Base-by-base conservation (phyloP, 2,888 invertebrate species). In the Euclidia mi region DNA sequence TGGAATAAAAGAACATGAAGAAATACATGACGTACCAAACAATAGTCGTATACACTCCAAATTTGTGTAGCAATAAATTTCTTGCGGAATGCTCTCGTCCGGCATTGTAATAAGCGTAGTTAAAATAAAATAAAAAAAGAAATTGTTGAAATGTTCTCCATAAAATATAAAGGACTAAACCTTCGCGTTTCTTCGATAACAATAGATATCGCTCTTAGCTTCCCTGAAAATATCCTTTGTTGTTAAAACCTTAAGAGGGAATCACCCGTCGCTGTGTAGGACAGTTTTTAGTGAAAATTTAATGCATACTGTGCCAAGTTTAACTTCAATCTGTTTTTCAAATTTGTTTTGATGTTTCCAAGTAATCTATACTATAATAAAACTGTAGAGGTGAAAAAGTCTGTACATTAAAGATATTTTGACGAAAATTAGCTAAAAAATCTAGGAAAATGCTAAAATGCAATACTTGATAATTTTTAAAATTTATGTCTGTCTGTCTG, bases 101-200 rank as follows among this genome's bases (percentile, higher is more conserved):
- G 44, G 61, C 65, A 69, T 73, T 71, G 71, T 61, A 62, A 68
- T 68, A 71, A 65, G 52, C 63, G 46, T 32, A 25, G 35, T 41
- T 50, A 63, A 70, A 63, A 72, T 57, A 53, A 57, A 68, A 56
- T n/a, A 50, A 67, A 52, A 67, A 46, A 51, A 53, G 57, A 78
- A 79, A 80, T 75, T 71, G 61, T 72, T 57, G 55, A 71, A 80
- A 78, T 79, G 70, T 81, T 83, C 76, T 70, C 62, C 56, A 43
- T 48, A 44, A 53, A 74, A 76, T 71, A 79, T 73, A 79, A 81
- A 80, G 61, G n/a, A n/a, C n/a, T n/a, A n/a, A n/a, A n/a, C 65
- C 61, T 74, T 65, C 64, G 56, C 68, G 60, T 78, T 78, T 73
- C 65, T 56, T 42, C 52, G 59, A 70, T 69, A 64, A 81, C 80